Evolutionary conservation across 2,888 invertebrate species (phyloP), one percentile per base, ranked within the genome.

Genomic region (Anoncus sp.): DNA sequence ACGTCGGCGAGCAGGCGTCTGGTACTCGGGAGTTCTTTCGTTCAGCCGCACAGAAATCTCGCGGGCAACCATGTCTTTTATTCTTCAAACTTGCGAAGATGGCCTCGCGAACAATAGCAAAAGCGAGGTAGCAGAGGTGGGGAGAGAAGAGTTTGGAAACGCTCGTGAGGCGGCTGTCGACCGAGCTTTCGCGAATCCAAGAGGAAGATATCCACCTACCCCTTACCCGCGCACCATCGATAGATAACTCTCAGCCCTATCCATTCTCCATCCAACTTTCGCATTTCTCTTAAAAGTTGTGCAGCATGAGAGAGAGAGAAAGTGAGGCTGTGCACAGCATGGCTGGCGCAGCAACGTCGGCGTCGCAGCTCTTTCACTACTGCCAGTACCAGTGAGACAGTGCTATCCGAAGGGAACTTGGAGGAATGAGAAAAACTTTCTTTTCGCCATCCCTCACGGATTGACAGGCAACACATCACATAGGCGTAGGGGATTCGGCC

Each of bases 211-310:
- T 66, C 76, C 12, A 24, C 53, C 12, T 49, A 12, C 7, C 14
- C 6, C 53, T n/a, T 16, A 16, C 24, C 63, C 65, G 69, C 72
- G 60, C 84, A 82, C 81, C 85, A 84, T 89, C 88, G 86, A 88
- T 88, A 88, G 88, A 89, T 89, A 88, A 86, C 88, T 87, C 88
- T 88, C 85, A 85, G 81, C 84, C 89, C 87, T 89, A 89, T 89
- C 88, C 88, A 89, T 88, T 89, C 89, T 89, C 88, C 87, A 88
- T 87, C 88, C 84, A 89, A 89, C 89, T 89, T 89, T 89, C 88
- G 87, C 87, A 89, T 89, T 89, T 88, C 89, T 89, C 88, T 89
- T 86, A 87, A 89, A 89, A 89, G 86, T 89, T 89, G 82, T 81
- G 83, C 84, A 82, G 80, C 81, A 80, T 72, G 74, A 65, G 73